phyloP scores from a whole-genome alignment of 2,113 vertebrate genomes.

The Forbesichthys papilliferus region DNA sequence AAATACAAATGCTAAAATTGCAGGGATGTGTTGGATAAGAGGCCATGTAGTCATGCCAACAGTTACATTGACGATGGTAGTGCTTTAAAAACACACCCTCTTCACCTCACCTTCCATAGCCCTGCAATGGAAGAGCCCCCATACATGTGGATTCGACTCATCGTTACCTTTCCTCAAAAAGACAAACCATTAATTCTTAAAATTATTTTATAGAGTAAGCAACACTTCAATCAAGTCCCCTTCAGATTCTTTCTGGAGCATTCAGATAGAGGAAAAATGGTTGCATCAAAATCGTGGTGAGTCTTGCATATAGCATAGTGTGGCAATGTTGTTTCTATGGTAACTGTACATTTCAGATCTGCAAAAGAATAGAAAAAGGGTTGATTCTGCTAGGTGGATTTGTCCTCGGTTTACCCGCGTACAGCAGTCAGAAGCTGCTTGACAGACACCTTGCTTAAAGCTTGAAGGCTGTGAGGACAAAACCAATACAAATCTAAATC shows the following conservation, averaged over 20 bases:
- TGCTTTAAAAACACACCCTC: conserved; percentile 77
- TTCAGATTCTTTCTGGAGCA: conserved; percentile 79
- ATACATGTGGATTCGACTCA: conserved; percentile 69
- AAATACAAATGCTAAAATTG: conserved; percentile 65
- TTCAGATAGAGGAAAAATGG: conserved; percentile 64
- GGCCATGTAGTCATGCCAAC: conserved; percentile 69
- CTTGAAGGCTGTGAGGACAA: conserved; percentile 77
- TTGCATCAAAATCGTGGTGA: conserved; percentile 72
- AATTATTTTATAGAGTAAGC: conserved; percentile 72
- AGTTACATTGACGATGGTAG: conserved; percentile 70
- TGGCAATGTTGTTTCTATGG: conserved; percentile 78
- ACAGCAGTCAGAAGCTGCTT: conserved; percentile 72
- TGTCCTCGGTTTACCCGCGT: conserved; percentile 74
- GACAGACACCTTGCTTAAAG: conserved; percentile 73
- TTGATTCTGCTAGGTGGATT: conserved; percentile 71
- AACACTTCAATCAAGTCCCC: conserved; percentile 79
- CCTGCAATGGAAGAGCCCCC: conserved; percentile 67
- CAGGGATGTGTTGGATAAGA: conserved; percentile 69
- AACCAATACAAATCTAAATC: conserved; percentile 73
- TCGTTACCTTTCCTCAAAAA: conserved; percentile 58
- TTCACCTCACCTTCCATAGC: conserved; percentile 51
- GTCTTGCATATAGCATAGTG: conserved; percentile 77
- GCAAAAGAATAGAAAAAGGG: conserved; percentile 76
- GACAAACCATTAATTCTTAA: conserved; percentile 61
- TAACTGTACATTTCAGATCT: conserved; percentile 78